Base-by-base conservation (phyloP, 2,888 invertebrate genomes). In the Xestia sexstrigata region DNA sequence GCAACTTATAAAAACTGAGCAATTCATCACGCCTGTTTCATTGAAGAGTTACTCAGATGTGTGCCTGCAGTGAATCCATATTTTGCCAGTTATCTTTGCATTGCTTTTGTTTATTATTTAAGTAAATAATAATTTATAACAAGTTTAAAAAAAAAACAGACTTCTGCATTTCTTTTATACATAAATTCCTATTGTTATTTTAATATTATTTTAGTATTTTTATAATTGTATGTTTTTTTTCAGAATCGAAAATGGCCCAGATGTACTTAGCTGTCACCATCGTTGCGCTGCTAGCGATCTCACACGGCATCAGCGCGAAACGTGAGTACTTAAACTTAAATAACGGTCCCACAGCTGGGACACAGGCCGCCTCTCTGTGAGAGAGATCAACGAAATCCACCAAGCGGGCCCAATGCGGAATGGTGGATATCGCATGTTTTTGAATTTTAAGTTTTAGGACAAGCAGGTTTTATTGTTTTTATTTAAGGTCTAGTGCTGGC, bases 241-340 rank as follows among this genome's bases (percentile, higher is more conserved):
- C 87, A 91, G 91, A 81, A 82, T 78, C 17, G 75, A 89, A 82
- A 89, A 96, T 96, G 96, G 92, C 95, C 79, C 95, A 94, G 81
- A 92, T 93, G 78, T 91, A 92, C 73, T 78, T 95, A 81, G 91
- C 93, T 17, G 82, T 95, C 42, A 91, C 92, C 68, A 89, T 95
- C 81, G 83, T 94, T 74, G 93, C 93, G 30, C 88, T 94, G 26
- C 89, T 96, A 58, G 89, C 95, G 55, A 89, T 95, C 83, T 92
- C 95, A 75, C 95, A 95, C 30, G 96, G 94, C 60, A 95, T 94
- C 81, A 92, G 87, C 84, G 96, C 94, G 0, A 96, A 96, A 92
- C 96, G 96, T 96, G 67, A 96, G 96, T 96, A 74, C 3, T 17
- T 15, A 6, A 30, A 5, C 20, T 20, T 62, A 60, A 13, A 2